Evolutionary conservation across 2,797 vertebrate genomes (phyloP).

Genomic region (Fistularia tabacaria): DNA sequence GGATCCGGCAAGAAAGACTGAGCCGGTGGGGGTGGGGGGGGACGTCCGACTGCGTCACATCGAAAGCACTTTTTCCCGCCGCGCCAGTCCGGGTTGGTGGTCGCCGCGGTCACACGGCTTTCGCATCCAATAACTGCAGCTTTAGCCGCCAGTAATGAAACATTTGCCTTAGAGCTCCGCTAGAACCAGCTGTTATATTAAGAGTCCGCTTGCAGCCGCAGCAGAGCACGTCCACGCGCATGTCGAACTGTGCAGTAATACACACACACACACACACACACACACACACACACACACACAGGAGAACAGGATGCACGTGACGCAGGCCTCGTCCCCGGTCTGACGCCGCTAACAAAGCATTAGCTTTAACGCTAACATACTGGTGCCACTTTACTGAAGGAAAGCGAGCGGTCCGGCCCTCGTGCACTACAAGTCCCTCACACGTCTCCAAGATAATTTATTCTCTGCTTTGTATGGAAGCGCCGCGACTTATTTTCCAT

Average conservation of each 20-base stretch:
- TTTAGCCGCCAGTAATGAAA: constrained; percentile 22
- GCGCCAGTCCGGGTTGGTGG: no score
- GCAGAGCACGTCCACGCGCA: constrained; percentile 52
- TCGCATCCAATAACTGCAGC: constrained; percentile 33
- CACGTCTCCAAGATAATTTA: no score
- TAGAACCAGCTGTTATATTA: constrained; percentile 29
- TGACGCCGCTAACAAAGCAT: constrained; percentile 20
- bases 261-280: constrained; percentile 11
- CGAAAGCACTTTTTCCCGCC: constrained; percentile 65
- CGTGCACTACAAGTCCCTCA: constrained; percentile 49
- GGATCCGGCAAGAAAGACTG: constrained; percentile 86
- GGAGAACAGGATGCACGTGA: no score
- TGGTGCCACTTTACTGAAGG: constrained; percentile 57
- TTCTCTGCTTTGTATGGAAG: no score
- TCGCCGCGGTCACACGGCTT: neutral
- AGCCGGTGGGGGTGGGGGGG: no score
- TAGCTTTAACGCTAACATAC: constrained; percentile 39
- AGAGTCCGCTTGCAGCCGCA: constrained; percentile 25
- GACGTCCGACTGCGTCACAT: constrained; percentile 18
- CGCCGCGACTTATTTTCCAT: no score
- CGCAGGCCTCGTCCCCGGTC: no score
- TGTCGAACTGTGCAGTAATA: constrained; percentile 33
- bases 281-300: constrained; percentile 12
- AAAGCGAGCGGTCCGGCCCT: constrained; percentile 10
- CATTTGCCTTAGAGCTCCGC: constrained; percentile 50